Evolutionary conservation across 2,888 invertebrate species (phyloP).

Genomic region (Eumerus sabulonum): DNA sequence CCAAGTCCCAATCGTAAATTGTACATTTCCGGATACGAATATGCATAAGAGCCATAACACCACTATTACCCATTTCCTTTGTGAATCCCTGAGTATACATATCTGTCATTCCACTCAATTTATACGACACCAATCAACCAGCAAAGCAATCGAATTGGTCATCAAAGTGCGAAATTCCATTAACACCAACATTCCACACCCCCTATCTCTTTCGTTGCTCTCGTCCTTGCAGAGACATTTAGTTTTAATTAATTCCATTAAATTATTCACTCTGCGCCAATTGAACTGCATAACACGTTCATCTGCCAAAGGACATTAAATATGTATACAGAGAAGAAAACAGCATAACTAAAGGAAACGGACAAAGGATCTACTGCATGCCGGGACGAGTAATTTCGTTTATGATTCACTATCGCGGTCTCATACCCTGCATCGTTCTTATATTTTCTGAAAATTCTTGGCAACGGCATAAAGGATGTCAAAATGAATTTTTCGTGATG

Average conservation of each 20-base stretch:
- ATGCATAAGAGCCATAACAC: no score
- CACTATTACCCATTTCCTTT: no score
- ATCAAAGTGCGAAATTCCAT: no score
- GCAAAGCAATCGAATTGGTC: no score
- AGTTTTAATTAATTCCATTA: conserved; percentile 52
- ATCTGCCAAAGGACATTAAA: neutral
- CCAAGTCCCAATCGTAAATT: no score
- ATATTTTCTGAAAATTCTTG: conserved; percentile 60
- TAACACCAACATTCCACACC: no score
- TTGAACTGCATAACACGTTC: conserved; percentile 35
- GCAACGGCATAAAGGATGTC: conserved; percentile 62
- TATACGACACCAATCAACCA: no score
- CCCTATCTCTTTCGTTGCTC: no score
- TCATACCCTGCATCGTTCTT: conserved; percentile 7
- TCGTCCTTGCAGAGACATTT: no score
- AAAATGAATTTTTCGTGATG: conserved; percentile 53
- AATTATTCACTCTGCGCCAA: conserved; percentile 52
- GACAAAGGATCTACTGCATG: conserved; percentile 61
- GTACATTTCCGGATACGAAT: no score
- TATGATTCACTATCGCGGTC: conserved; percentile 40
- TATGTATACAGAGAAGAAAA: neutral
- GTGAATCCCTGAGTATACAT: no score
- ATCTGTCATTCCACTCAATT: no score
- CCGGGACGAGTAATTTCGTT: conserved; percentile 43
- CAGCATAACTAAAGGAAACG: conserved; percentile 3